Base-by-base conservation (phyloP, 2,888 invertebrate genomes). In the Dusona sp. region DNA sequence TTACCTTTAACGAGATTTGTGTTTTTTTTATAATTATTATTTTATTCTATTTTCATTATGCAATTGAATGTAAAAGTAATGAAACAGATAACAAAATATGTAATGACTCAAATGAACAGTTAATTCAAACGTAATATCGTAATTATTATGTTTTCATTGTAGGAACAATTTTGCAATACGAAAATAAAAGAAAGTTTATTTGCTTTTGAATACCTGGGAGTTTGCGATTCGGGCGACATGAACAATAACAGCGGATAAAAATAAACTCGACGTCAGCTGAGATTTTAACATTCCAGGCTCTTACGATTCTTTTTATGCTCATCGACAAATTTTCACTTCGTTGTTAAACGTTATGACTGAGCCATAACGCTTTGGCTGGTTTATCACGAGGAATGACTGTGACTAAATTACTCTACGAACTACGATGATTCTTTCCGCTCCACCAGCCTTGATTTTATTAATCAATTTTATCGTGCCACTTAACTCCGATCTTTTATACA, bases 351-450 rank as follows among this genome's bases (percentile, higher is more conserved):
- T 48, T 74, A 16, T 29, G 68, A 22, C 25, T 3, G 42, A 6
- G 7, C 45, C 13, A 38, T 4, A 38, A 54, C 54, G 19, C 48
- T 16, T 48, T 51, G 36, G 74, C 42, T 74, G 74, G 38, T 57
- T 9, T 51, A 33, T 42, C 42, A 29, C 57, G 16, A 61, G 61
- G 19, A 57, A 61, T 42, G 29, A 57, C 57, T 25, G 61, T 74
- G 74, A 74, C 74, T 74, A 61, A 74, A 74, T 74, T n/a, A n/a
- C 72, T n/a, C 33, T 1, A 73, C 19, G 72, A 19, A 33, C 42
- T 42, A 13, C 36, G n/a, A 70, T 61, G 61, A 33, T 79, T 64
- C 3, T 45, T 25, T 33, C 22, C 38, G 61, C 25, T 9, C 29
- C 33, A 3, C 22, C 38, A 42, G 70, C 48, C 9, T 2, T 9